Conservation (phyloP, 2,888 invertebrate genomes). For the Pandemis corylana region DNA sequence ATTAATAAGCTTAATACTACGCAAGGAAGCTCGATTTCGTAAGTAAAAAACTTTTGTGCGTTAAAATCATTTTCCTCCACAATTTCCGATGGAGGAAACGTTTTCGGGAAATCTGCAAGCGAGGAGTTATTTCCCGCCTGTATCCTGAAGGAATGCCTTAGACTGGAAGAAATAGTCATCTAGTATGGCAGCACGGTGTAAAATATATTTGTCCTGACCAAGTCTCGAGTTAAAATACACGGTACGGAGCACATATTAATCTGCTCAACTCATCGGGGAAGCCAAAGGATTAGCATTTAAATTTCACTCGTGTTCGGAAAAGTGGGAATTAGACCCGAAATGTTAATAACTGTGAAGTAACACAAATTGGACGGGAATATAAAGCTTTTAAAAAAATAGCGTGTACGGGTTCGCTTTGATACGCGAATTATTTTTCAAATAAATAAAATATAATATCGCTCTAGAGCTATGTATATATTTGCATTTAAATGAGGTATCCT, state of each 20-base stretch:
- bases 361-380: constrained; percentile 10
- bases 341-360: constrained; percentile 1
- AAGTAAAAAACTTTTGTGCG: background rate
- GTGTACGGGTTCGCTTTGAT: background rate
- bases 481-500: background rate
- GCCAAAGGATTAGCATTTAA: constrained; percentile 17
- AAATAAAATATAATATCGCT: no score
- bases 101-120: background rate
- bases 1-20: background rate
- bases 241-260: background rate
- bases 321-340: background rate
- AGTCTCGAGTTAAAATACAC: background rate
- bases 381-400: background rate
- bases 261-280: constrained; percentile 1
- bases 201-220: background rate
- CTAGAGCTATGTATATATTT: background rate
- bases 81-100: background rate
- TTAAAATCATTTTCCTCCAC: constrained; percentile 3
- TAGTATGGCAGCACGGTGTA: background rate
- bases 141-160: background rate
- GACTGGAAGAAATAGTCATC: background rate
- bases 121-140: background rate
- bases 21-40: background rate
- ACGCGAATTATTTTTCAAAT: no score
- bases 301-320: constrained; percentile 4